A percentile compares a stretch with the other conserved stretches of the same genome.
These are phyloP conservation scores for Myotis lucifugus DNA, from an alignment of 2,113 vertebrate genomes.

Conservation along the genomic window DNA sequence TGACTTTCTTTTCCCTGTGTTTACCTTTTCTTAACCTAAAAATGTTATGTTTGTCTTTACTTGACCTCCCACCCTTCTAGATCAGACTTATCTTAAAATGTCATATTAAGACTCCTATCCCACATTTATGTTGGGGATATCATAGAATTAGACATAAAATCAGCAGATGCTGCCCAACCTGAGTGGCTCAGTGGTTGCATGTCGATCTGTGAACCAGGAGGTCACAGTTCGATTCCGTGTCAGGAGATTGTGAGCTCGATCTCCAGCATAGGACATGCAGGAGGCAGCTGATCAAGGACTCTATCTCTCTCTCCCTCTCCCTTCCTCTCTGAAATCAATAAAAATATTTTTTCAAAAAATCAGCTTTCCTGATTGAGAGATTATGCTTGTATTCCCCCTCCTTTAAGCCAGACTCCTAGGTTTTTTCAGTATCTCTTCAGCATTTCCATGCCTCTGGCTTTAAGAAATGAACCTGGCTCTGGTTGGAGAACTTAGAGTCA, in stretches of 20 bases:
- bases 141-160: not conserved
- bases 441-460: not conserved
- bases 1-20: not conserved
- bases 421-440: not conserved
- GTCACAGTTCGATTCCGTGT: no score
- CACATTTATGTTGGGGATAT: not conserved
- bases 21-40: not conserved
- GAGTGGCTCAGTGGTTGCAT: no score
- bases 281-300: no score
- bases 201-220: no score
- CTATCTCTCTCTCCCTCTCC: no score
- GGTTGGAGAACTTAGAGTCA: not conserved
- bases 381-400: not conserved
- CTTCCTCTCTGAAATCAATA: no score
- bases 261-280: no score
- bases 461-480: not conserved
- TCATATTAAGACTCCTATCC: not conserved
- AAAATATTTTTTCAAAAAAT: no score
- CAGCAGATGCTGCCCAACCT: not conserved
- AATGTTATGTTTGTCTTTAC: not conserved
- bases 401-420: not conserved
- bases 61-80: not conserved
- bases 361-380: not conserved
- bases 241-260: no score
- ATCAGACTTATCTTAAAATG: not conserved